Conservation (phyloP, 2,888 invertebrate species). For the Drosophila putrida region DNA sequence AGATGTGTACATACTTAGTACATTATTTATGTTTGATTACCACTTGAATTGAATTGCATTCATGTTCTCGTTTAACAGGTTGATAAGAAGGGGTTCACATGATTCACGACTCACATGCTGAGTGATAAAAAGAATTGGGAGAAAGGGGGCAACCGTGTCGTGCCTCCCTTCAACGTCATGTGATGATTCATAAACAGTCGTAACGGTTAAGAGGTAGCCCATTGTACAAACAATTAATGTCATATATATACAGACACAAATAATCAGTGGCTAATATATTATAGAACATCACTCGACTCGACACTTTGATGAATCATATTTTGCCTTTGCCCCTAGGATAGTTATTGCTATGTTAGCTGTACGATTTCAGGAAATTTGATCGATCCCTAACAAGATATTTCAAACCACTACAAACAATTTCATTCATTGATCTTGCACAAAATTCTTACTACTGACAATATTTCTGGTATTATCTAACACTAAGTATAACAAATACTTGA, state of each 20-base stretch:
- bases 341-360: neutral
- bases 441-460: neutral
- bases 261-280: constrained; percentile 33
- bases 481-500: neutral
- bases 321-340: constrained; percentile 1
- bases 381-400: neutral
- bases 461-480: constrained; percentile 12
- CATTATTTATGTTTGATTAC: constrained; percentile 41
- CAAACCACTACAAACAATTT: neutral
- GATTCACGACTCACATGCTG: constrained; percentile 33
- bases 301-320: constrained; percentile 35
- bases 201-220: constrained; percentile 21
- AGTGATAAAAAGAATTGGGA: constrained; percentile 3
- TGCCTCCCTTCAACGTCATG: neutral
- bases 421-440: neutral
- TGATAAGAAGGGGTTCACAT: constrained; percentile 39
- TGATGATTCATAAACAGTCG: constrained; percentile 35
- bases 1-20: constrained; percentile 20
- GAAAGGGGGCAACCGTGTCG: neutral
- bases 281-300: constrained; percentile 5
- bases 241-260: constrained; percentile 15
- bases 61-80: constrained; percentile 2
- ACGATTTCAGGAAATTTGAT: too few species aligned
- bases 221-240: constrained; percentile 42
- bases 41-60: constrained; percentile 28